Conservation (phyloP, 2,888 invertebrate species). For the Oscheius sp. region DNA sequence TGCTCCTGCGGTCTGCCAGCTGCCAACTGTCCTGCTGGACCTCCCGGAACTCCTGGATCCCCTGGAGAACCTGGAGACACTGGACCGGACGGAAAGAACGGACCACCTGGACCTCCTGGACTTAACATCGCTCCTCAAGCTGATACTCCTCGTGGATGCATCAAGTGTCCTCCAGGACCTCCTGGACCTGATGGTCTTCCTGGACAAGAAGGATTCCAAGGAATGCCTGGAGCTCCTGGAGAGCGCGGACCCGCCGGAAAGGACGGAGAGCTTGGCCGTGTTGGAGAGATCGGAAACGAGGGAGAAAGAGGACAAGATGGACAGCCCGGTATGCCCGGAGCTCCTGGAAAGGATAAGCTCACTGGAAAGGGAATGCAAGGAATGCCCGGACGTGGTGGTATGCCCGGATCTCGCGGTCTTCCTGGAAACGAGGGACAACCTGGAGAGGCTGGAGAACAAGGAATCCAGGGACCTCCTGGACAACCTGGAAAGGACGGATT, state of each 20-base stretch:
- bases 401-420: slow-evolving; percentile 53
- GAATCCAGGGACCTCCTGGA: slow-evolving; percentile 55
- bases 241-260: slow-evolving; percentile 52
- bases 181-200: slow-evolving; percentile 49
- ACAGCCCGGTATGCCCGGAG: slow-evolving; percentile 36
- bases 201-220: slow-evolving; percentile 52
- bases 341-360: slow-evolving; percentile 41
- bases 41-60: slow-evolving; percentile 59
- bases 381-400: slow-evolving; percentile 51
- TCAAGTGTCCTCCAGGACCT: slow-evolving; percentile 58
- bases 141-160: slow-evolving; percentile 55
- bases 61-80: slow-evolving; percentile 59
- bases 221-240: slow-evolving; percentile 52
- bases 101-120: slow-evolving; percentile 56
- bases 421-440: slow-evolving; percentile 54
- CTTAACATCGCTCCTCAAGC: slow-evolving; percentile 49
- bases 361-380: slow-evolving; percentile 58
- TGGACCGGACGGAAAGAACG: slow-evolving; percentile 59
- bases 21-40: slow-evolving; percentile 56
- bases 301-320: slow-evolving; percentile 41
- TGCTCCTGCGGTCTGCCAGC: slow-evolving; percentile 57
- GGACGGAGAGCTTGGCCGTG: slow-evolving; percentile 51
- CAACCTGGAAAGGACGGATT: slow-evolving; percentile 58
- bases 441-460: slow-evolving; percentile 49
- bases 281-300: slow-evolving; percentile 54